Evolutionary conservation across 2,888 invertebrate species (phyloP), one percentile per base, ranked within the genome.

Genomic region (Drosophila histrio): DNA sequence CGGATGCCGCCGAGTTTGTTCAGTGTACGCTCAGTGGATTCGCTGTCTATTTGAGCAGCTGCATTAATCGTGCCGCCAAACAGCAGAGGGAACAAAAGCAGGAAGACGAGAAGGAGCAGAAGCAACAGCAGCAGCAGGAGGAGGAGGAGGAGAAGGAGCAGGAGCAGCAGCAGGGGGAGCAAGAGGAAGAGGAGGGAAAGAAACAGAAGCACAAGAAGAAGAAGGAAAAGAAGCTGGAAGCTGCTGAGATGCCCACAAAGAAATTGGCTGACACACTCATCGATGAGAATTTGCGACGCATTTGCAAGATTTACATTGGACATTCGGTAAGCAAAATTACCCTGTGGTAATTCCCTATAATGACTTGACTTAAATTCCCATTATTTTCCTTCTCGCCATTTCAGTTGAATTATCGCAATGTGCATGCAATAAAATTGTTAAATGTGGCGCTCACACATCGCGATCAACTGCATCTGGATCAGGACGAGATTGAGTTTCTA

Each of bases 291-390:
- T 89, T 91, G 49, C 74, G 89, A 2, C 88, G 89, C 21, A 89
- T 91, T 4, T 90, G 88, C 63, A 91, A 91, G 66, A 90, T 91
- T 46, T 92, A 89, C 62, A 90, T 92, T 46, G 90, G 90, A 8
- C 83, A 91, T 63, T 91, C 91, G 77, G 91, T 91, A 75, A 78
- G 79, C 52, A 13, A 4, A 22, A 6, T 26, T 43, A 43, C 24
- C 43, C 43, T 43, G 24, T 43, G 11, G n/a, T 3, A 21, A 41
- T 22, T n/a, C 5, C 2, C 17, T 26, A 0, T 32, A 32, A 1
- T 5, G 3, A 3, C 19, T n/a, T 2, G 3, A 6, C 6, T n/a
- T 15, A 8, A 1, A 11, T 26, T 9, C 8, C 7, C 0, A 9
- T 2, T 11, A 49, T 17, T 1, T 32, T 53, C 4, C 11, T 9